Evolutionary conservation across 1,140 invertebrate genomes (phyloP), one percentile per base, ranked within the genome.

Genomic region (Saccostrea glomerata): DNA sequence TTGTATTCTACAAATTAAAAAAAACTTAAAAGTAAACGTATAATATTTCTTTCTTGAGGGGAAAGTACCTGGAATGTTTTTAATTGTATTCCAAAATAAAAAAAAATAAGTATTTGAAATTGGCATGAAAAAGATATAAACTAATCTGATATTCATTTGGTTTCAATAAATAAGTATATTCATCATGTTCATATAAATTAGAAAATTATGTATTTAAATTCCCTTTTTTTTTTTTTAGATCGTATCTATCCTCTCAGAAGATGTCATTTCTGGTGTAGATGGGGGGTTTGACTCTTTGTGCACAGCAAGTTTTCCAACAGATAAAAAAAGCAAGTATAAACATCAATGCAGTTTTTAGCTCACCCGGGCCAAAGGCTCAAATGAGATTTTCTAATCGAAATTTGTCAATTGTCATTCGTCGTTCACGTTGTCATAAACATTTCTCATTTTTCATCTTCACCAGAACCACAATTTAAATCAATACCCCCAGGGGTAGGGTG

Each of bases 261-360:
- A 66, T 66, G 23, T 66, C 60, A 66, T 66, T 23, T 66, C 60
- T 66, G 60, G 60, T 66, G 60, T 66, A 0, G 60, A 66, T 36
- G 60, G 60, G 60, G 15, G 15, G 0, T n/a, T 66, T 66, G 60
- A 66, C 60, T 66, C 60, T n/a, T 66, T 66, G 23, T 20, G 23
- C 17, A 66, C 60, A 66, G 60, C 60, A 66, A 66, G 9, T 66
- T 66, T 66, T 13, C 60, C 60, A 66, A 66, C 60, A 66, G 60
- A 23, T 66, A 66, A 66, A 66, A 66, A 13, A 66, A 20, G 60
- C 60, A 66, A n/a, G 60, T 23, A 66, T 66, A 66, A 20, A 66
- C 17, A 66, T 23, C 17, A 20, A 66, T 66, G 20, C 60, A 66
- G 23, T 66, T 66, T n/a, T 66, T 66, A 66, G 23, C 23, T 23